Evolutionary conservation across 2,888 invertebrate genomes (phyloP), one percentile per base, ranked within the genome.

Genomic region (Chirona hameri): DNA sequence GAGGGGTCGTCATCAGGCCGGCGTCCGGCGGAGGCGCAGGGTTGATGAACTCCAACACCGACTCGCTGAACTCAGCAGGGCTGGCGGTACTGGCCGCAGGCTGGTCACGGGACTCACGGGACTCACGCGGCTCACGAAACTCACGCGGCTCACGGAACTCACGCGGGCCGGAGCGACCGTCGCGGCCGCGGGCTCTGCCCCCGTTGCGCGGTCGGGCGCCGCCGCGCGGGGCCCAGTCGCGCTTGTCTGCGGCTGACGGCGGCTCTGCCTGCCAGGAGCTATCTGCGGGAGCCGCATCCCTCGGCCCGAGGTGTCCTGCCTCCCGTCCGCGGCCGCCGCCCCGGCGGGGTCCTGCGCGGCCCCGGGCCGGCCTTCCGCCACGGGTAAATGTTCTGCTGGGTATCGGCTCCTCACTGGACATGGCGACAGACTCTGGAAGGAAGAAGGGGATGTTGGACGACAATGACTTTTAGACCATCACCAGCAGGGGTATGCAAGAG

Each of bases 151-250:
- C 27, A 0, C 69, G 69, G 29, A 27, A 12, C 27, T 7, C 7
- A 27, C 12, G 31, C 31, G 15, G 7, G 31, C 31, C 29, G 72
- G 31, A 27, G 39, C 46, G 14, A 39, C 15, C 76, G 3, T 39
- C 31, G 76, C 21, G 21, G 39, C 52, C 52, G 52, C 52, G 39
- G 39, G 39, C 39, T 39, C 39, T 2, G 39, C 39, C 39, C 39
- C 39, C 39, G 39, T 39, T 39, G 31, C 72, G 72, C 72, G 31
- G 72, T 18, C 72, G 29, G 72, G 72, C 72, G 72, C 72, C 72
- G 31, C 72, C 72, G 72, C 31, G 31, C 31, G 72, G 72, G 31
- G 15, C 29, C 31, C 72, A 29, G 31, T 18, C 69, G 14, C 27
- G 12, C 21, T 27, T 10, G 29, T 27, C 24, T 60, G 3, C 65